Evolutionary conservation across 2,113 vertebrate genomes (phyloP).

Genomic region (Centropristis striata): DNA sequence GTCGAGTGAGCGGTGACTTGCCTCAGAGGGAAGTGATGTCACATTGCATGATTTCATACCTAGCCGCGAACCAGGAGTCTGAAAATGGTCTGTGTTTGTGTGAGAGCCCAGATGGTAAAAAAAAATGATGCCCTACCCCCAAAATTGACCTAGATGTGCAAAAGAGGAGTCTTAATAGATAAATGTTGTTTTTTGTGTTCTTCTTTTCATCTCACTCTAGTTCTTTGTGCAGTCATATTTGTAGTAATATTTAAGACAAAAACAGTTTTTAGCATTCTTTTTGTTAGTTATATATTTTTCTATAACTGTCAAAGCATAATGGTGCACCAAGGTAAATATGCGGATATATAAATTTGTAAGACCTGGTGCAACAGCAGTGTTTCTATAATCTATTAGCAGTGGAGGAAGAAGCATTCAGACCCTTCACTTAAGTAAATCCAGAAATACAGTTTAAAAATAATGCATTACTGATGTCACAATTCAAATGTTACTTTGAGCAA

Average conservation of each 20-base stretch:
- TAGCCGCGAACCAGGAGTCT: slow-evolving; percentile 55
- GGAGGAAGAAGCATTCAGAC: no score
- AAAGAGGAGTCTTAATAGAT: slow-evolving; percentile 32
- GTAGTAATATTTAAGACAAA: neutral
- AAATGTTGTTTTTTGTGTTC: neutral
- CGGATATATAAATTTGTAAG: neutral
- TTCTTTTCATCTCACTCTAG: neutral
- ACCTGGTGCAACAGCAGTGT: neutral
- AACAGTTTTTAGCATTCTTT: neutral
- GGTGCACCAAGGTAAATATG: neutral
- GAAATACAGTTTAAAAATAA: no score
- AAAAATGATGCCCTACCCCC: slow-evolving; percentile 33
- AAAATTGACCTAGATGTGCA: slow-evolving; percentile 67
- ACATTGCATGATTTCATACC: slow-evolving; percentile 75
- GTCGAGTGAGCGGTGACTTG: slow-evolving; percentile 72
- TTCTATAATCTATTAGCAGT: neutral
- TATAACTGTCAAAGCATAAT: neutral
- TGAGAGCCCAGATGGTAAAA: slow-evolving; percentile 53
- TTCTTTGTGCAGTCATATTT: neutral
- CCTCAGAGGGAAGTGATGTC: slow-evolving; percentile 81
- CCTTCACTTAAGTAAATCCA: no score
- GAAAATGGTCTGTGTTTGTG: slow-evolving; percentile 59
- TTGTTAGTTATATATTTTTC: neutral
- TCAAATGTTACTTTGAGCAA: no score
- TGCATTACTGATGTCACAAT: no score